Percentiles rank a stretch among this genome's conserved stretches.
phyloP scores from a whole-genome alignment of 2,797 vertebrate species.

The Holocentrus rufus region DNA sequence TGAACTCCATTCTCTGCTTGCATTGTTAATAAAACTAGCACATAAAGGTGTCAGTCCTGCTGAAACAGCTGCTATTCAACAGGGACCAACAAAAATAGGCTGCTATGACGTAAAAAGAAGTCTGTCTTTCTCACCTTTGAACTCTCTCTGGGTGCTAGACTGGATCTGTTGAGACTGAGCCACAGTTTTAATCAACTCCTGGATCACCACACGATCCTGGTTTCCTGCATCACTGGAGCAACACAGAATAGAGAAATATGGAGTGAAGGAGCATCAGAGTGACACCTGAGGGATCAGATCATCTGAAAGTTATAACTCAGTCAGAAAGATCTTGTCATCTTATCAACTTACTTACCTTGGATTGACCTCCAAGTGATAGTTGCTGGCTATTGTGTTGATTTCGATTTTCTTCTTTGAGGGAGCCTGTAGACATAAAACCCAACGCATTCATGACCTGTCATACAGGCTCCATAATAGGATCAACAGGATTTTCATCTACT shows the following conservation, averaged over 20 bases:
- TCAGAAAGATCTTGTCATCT: not conserved
- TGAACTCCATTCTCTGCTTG: no score
- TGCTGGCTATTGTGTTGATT: conserved; percentile 98
- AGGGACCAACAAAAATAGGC: not conserved
- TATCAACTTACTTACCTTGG: conserved; percentile 84
- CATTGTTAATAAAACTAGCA: no score
- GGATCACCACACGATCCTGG: conserved; percentile 95
- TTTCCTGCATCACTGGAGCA: conserved; percentile 91
- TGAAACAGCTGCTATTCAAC: not conserved
- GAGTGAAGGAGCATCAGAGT: not conserved
- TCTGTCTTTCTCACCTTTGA: conserved; percentile 86
- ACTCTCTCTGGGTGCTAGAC: conserved; percentile 92
- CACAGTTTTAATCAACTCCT: conserved; percentile 96
- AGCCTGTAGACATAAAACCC: conserved; percentile 77
- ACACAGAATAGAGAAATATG: conserved; percentile 21
- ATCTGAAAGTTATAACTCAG: not conserved
- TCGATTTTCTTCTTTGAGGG: conserved; percentile 99
- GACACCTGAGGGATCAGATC: not conserved
- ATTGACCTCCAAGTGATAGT: conserved; percentile 98
- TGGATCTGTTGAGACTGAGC: conserved; percentile 98
- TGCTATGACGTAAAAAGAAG: not conserved
- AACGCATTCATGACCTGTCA: not conserved
- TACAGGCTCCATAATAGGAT: not conserved
- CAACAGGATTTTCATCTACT: not conserved
- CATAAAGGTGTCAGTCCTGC: no score